Base-by-base conservation (phyloP, 1,140 invertebrate species). In the Eumaeus atala region DNA sequence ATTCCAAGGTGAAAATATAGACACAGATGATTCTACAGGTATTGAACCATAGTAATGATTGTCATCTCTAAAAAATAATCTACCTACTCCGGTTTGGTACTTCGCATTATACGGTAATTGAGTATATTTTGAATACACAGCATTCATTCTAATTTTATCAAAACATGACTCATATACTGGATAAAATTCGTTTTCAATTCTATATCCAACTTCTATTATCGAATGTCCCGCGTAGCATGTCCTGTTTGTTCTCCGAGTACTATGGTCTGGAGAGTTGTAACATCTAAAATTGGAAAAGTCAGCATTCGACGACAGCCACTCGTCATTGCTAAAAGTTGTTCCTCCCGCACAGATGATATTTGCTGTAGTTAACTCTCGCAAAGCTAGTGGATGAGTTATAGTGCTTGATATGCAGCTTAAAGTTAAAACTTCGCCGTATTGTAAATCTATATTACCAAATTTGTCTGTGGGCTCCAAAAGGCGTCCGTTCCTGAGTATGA, bases 141-240 rank as follows among this genome's bases (percentile, higher is more conserved):
- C 54, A 48, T 71, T 75, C 0, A 77, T 56, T 12, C 16, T 55
- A 0, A 12, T 16, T 48, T 78, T 66, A 51, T 84, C 61, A 51
- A 87, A 87, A 50, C 83, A 87, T 1, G 79, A 67, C 54, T 87
- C 81, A 36, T 74, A 87, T 11, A 72, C 33, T 1, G 81, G 71
- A 34, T 82, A 78, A 44, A 83, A 84, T 34, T 62, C 9, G 33
- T 70, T 59, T 37, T 70, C 63, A 17, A 82, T 48, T 35, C n/a
- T 67, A 49, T 87, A 87, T 0, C 83, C 81, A 11, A 87, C 79
- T 63, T 84, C 77, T 8, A 74, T 62, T 12, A 87, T 69, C 7
- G 54, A 18, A 47, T 82, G 70, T 0, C 58, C 61, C 34, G 70
- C 64, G 37, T 60, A 84, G 37, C 83, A 87, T 5, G 70, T 75